A percentile compares a stretch with the other conserved stretches of the same genome.
These are phyloP conservation scores for Drosophila lini DNA, from an alignment of 1,140 invertebrate species.

Conservation along the genomic window DNA sequence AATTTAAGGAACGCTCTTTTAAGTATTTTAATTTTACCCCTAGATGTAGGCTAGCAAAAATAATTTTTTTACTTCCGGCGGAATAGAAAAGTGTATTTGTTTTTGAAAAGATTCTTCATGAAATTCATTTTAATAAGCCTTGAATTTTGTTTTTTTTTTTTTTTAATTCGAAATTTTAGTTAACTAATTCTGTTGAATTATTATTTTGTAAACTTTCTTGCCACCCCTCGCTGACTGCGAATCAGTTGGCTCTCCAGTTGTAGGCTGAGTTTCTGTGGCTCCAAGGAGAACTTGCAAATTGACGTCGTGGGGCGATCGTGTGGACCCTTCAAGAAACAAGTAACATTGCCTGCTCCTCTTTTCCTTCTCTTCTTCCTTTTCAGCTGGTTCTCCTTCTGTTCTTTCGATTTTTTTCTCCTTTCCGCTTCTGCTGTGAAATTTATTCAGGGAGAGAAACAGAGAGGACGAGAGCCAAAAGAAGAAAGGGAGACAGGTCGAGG, in stretches of 20 bases:
- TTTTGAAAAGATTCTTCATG: not conserved
- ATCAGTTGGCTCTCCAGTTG: constrained; percentile 31
- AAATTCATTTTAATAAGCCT: not conserved
- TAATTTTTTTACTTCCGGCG: not conserved
- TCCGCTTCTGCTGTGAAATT: constrained; percentile 41
- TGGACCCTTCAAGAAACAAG: constrained; percentile 66
- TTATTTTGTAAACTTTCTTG: not conserved
- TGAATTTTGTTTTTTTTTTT: not conserved
- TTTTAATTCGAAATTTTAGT: not conserved
- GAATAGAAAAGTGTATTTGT: not conserved
- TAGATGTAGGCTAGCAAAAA: not conserved
- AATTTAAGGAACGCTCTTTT: not conserved
- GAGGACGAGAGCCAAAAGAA: not conserved
- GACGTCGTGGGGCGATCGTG: constrained; percentile 67
- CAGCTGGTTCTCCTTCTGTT: constrained; percentile 20
- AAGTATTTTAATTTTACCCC: not conserved
- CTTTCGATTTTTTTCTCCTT: constrained; percentile 16
- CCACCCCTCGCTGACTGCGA: constrained; percentile 1
- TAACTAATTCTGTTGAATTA: too few relatives aligned
- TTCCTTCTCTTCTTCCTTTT: constrained; percentile 31
- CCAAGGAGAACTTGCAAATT: constrained; percentile 66
- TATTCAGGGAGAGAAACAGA: constrained; percentile 32
- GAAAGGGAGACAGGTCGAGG: constrained; percentile 39
- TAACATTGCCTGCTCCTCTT: constrained; percentile 35
- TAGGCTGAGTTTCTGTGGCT: constrained; percentile 31